Conservation (phyloP, 2,888 invertebrate genomes). For the Parelbella ahira region DNA sequence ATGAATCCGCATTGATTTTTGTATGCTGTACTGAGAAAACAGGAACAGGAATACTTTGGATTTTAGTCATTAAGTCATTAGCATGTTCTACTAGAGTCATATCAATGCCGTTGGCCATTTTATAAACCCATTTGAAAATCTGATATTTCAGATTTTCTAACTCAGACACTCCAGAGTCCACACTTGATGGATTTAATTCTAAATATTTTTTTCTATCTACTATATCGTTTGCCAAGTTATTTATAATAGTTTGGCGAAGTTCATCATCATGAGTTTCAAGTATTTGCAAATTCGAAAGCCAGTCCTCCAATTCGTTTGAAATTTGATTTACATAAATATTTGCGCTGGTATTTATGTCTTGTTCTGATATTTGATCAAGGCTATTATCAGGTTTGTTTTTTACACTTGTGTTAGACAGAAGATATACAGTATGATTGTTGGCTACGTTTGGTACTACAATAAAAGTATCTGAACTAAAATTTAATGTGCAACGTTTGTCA, state of each 20-base stretch:
- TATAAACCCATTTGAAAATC: conserved; percentile 62
- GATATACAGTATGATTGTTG: neutral
- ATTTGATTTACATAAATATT: conserved; percentile 34
- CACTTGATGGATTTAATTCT: conserved; percentile 40
- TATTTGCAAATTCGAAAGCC: conserved; percentile 44
- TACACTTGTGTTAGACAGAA: conserved; percentile 5
- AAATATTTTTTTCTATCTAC: conserved; percentile 56
- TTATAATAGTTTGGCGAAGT: conserved; percentile 40
- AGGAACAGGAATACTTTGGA: conserved; percentile 45
- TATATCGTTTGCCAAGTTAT: conserved; percentile 55
- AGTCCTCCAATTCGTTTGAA: conserved; percentile 47
- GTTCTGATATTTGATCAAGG: conserved; percentile 29
- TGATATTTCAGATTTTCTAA: conserved; percentile 58
- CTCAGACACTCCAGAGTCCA: conserved; percentile 41
- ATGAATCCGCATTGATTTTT: neutral
- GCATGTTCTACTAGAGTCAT: conserved; percentile 43
- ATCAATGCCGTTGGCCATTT: conserved; percentile 46
- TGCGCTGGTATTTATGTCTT: conserved; percentile 31
- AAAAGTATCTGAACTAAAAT: conserved; percentile 40
- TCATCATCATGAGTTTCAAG: conserved; percentile 33
- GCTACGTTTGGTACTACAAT: conserved; percentile 38
- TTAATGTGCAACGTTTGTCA: too few relatives aligned
- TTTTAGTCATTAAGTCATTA: conserved; percentile 44
- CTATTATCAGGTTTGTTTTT: conserved; percentile 26
- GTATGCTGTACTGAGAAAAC: conserved; percentile 29